These are phyloP conservation scores for Electrona antarctica DNA, from an alignment of 2,113 vertebrate genomes.

Conservation along the genomic window DNA sequence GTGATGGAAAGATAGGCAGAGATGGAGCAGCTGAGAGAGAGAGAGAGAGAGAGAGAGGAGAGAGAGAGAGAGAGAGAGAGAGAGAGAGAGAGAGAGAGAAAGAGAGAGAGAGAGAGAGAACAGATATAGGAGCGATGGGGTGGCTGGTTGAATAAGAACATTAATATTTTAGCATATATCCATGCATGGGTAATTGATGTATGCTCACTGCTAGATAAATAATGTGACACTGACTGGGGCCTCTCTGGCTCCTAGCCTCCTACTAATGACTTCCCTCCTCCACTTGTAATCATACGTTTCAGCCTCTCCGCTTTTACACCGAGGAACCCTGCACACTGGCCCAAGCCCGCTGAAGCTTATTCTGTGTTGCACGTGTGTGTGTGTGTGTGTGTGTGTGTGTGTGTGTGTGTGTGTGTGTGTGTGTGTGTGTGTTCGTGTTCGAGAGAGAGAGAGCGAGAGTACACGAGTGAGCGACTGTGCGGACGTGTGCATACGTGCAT, in stretches of 20 bases:
- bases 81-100: neutral
- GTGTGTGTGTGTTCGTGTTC: neutral
- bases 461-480: too few relatives aligned
- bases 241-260: conserved; percentile 50
- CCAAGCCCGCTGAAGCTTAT: conserved; percentile 70
- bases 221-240: conserved; percentile 69
- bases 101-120: conserved; percentile 21
- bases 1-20: conserved; percentile 11
- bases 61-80: conserved; percentile 43
- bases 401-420: too few relatives aligned
- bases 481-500: neutral
- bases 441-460: neutral
- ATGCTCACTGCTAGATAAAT: conserved; percentile 72
- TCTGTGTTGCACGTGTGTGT: conserved; percentile 29
- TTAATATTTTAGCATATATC: conserved; percentile 77
- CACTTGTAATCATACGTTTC: conserved; percentile 77
- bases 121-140: too few relatives aligned
- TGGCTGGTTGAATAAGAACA: conserved; percentile 60
- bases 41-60: conserved; percentile 17
- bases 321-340: conserved; percentile 70
- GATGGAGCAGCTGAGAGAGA: too few relatives aligned
- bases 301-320: conserved; percentile 73
- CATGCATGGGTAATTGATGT: conserved; percentile 75
- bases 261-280: conserved; percentile 77
- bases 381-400: too few relatives aligned